Percentiles rank a stretch among this genome's conserved stretches.
phyloP scores from a whole-genome alignment of 2,888 invertebrate genomes.

The Crepidodera aurea region DNA sequence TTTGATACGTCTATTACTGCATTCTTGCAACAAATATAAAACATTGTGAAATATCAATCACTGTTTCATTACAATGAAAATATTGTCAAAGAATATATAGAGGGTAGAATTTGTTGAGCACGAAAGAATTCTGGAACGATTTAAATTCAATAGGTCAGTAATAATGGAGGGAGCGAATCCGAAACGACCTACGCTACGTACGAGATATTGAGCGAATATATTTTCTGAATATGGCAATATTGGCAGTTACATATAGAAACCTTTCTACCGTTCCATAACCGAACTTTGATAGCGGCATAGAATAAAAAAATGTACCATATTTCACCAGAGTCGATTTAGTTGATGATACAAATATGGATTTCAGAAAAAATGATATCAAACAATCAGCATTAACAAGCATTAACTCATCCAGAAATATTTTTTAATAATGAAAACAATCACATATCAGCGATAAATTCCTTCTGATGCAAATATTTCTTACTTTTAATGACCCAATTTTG shows the following conservation, averaged over 20 bases:
- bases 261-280: constrained; percentile 28
- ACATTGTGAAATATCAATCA: too few species aligned
- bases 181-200: constrained; percentile 26
- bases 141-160: constrained; percentile 37
- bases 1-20: too few species aligned
- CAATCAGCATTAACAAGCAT: too few species aligned
- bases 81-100: neutral
- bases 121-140: constrained; percentile 30
- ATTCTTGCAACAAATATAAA: too few species aligned
- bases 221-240: constrained; percentile 34
- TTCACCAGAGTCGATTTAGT: neutral
- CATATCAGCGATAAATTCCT: too few species aligned
- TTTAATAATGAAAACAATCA: too few species aligned
- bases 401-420: too few species aligned
- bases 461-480: too few species aligned
- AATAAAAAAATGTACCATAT: constrained; percentile 17
- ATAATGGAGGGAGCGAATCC: constrained; percentile 26
- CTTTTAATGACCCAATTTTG: too few species aligned
- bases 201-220: constrained; percentile 37
- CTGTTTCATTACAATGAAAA: neutral
- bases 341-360: neutral
- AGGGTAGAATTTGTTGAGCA: neutral
- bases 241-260: constrained; percentile 39
- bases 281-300: constrained; percentile 19
- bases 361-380: too few species aligned